These are phyloP conservation scores for Keiferia lycopersicella DNA, from an alignment of 2,888 invertebrate genomes.

Conservation along the genomic window DNA sequence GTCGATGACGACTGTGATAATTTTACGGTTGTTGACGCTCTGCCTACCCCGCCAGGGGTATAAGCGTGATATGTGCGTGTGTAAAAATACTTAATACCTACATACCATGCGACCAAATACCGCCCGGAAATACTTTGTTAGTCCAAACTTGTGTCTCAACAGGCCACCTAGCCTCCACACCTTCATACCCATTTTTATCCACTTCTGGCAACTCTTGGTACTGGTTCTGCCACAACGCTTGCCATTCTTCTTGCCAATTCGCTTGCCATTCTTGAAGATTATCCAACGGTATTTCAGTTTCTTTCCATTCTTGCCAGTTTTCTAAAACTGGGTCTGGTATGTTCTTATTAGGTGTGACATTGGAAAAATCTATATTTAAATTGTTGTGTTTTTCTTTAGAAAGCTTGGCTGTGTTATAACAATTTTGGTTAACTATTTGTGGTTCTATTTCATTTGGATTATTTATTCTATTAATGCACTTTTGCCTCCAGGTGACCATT, in stretches of 20 bases:
- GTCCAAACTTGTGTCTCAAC: neutral
- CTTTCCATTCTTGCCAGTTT: slow-evolving; percentile 8
- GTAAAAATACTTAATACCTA: neutral
- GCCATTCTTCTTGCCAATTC: neutral
- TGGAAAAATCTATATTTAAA: neutral
- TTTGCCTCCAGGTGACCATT: neutral
- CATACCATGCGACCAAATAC: slow-evolving; percentile 7
- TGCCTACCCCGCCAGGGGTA: no score
- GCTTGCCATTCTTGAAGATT: no score
- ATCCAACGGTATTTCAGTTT: neutral
- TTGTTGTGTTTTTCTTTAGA: neutral
- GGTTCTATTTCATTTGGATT: neutral
- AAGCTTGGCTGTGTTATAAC: neutral
- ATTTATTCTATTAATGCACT: neutral
- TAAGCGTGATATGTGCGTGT: no score
- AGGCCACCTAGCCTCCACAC: neutral
- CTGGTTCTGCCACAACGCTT: neutral
- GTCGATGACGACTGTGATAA: no score
- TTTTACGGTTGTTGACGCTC: no score
- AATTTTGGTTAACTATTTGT: neutral
- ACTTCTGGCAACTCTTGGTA: slow-evolving; percentile 2
- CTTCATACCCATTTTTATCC: neutral
- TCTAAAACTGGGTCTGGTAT: neutral
- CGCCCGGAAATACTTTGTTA: neutral
- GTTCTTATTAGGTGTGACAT: neutral